Conservation (phyloP, 2,888 invertebrate species). For the Amiota communis region DNA sequence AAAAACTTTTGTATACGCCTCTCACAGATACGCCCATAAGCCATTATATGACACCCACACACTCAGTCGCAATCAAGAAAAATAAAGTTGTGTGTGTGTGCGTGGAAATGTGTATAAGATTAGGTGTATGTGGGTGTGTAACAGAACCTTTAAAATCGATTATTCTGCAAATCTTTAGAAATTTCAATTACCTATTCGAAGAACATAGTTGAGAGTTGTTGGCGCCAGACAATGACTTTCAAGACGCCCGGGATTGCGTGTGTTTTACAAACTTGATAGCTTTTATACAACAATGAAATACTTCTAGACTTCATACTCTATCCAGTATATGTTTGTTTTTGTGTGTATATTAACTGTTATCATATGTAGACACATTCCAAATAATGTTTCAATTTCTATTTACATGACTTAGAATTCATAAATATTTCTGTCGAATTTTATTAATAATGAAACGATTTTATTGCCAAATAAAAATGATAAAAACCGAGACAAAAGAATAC, state of each 20-base stretch:
- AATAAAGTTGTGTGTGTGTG: slow-evolving; percentile 9
- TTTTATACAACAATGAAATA: background rate
- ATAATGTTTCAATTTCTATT: slow-evolving; percentile 27
- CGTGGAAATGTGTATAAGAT: background rate
- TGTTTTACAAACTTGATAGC: background rate
- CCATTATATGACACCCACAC: background rate
- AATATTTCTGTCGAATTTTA: background rate
- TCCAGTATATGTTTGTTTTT: background rate
- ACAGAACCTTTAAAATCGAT: background rate
- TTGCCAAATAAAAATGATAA: slow-evolving; percentile 33
- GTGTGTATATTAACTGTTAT: slow-evolving; percentile 43
- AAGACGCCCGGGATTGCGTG: slow-evolving; percentile 38
- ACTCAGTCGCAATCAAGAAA: background rate
- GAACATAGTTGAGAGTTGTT: slow-evolving; percentile 47
- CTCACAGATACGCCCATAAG: background rate
- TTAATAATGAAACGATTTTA: slow-evolving; percentile 64
- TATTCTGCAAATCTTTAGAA: slow-evolving; percentile 32
- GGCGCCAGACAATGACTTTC: slow-evolving; percentile 37
- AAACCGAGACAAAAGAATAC: background rate
- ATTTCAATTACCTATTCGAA: slow-evolving; percentile 63
- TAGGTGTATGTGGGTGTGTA: background rate
- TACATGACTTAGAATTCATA: no score
- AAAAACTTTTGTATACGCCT: background rate
- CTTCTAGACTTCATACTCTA: background rate
- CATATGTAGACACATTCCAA: slow-evolving; percentile 48